These are phyloP conservation scores for Phycodurus eques DNA, from an alignment of 2,113 vertebrate species.

Conservation along the genomic window DNA sequence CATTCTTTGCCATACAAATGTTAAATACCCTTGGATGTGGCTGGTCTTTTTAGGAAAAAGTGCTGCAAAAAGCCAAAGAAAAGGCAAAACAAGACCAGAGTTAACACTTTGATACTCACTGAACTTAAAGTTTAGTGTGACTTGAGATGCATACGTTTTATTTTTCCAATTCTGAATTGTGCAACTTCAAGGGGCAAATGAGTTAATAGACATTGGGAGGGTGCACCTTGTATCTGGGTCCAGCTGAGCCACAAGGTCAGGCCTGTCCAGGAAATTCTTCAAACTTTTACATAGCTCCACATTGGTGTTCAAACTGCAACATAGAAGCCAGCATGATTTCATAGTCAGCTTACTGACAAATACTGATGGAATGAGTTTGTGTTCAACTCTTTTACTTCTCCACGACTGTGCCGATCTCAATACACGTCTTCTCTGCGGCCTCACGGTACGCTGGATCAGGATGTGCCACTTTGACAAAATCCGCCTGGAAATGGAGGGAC, in stretches of 20 bases:
- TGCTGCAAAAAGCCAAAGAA: background rate
- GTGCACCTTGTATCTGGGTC: slow-evolving; percentile 87
- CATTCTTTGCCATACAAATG: background rate
- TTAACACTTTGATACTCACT: background rate
- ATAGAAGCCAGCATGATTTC: slow-evolving; percentile 22
- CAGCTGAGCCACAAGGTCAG: slow-evolving; percentile 76
- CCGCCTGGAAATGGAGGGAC: slow-evolving; percentile 75
- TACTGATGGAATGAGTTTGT: background rate
- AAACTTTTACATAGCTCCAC: slow-evolving; percentile 88
- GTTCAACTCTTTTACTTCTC: slow-evolving; percentile 79
- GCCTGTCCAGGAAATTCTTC: slow-evolving; percentile 78
- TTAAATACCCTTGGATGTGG: background rate
- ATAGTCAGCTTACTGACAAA: background rate
- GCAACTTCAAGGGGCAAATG: background rate
- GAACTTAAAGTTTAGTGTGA: background rate
- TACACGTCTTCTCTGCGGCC: slow-evolving; percentile 89
- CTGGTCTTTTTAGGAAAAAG: background rate
- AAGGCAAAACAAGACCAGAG: background rate
- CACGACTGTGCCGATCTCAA: slow-evolving; percentile 88
- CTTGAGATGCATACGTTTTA: background rate
- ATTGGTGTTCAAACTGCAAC: slow-evolving; percentile 91
- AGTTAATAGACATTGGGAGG: background rate
- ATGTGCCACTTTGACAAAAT: slow-evolving; percentile 95
- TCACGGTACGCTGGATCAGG: slow-evolving; percentile 86
- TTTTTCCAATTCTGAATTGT: background rate